These are phyloP conservation scores for Arion vulgaris DNA, from an alignment of 1,140 invertebrate species.

Conservation along the genomic window DNA sequence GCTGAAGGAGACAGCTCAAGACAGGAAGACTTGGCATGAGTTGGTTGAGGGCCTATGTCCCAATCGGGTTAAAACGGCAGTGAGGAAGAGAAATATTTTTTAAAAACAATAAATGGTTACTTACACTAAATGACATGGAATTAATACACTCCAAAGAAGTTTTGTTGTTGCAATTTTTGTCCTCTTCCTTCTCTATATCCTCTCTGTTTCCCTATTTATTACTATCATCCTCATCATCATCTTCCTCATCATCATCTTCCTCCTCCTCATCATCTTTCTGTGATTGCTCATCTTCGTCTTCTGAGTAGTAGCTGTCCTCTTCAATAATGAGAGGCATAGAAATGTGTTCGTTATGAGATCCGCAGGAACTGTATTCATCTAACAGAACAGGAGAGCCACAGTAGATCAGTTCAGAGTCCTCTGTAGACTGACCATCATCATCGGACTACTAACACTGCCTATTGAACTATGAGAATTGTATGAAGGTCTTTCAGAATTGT, in stretches of 20 bases:
- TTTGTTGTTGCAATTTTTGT: not conserved
- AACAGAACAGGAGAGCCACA: not conserved
- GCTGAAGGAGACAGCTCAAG: no score
- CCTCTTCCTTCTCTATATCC: not conserved
- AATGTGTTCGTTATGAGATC: not conserved
- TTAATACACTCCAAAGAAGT: not conserved
- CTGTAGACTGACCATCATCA: not conserved
- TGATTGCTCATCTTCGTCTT: not conserved
- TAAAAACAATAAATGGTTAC: not conserved
- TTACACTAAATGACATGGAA: not conserved
- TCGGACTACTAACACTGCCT: not conserved
- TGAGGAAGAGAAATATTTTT: no score
- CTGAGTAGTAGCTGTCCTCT: not conserved
- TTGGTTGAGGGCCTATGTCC: no score
- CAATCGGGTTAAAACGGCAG: no score
- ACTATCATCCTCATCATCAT: not conserved
- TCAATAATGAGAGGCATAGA: not conserved
- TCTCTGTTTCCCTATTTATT: not conserved
- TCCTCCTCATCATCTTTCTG: not conserved
- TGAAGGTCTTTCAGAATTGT: not conserved
- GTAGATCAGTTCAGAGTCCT: not conserved
- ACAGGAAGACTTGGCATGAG: no score
- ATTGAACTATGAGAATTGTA: not conserved
- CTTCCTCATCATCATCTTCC: not conserved
- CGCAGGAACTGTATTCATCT: not conserved